Percentiles rank a stretch among this genome's conserved stretches.
phyloP scores from a whole-genome alignment of 2,113 vertebrate genomes.

The Neolamprologus ventralis region DNA sequence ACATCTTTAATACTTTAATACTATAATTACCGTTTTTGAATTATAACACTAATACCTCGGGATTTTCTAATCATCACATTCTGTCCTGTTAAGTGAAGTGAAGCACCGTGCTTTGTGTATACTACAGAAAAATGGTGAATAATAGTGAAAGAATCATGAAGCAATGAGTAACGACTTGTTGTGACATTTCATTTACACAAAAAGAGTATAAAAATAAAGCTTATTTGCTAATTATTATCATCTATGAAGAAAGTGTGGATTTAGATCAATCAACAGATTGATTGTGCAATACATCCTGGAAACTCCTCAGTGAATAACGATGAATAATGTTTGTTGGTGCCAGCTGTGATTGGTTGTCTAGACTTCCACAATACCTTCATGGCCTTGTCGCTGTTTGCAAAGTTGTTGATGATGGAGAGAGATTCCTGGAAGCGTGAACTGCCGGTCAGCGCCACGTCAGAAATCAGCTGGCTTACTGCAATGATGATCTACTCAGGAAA shows the following conservation, averaged over 20 bases:
- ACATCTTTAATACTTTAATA: neutral
- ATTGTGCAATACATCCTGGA: neutral
- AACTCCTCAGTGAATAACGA: neutral
- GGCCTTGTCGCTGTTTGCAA: conserved; percentile 93
- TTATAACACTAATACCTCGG: neutral
- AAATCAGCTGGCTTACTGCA: conserved; percentile 93
- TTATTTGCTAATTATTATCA: rapidly evolving
- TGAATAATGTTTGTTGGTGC: neutral
- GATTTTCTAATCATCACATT: neutral
- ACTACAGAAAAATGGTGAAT: neutral
- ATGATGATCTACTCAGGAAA: conserved; percentile 84
- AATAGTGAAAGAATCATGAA: neutral
- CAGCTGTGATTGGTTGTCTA: neutral
- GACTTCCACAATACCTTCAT: conserved; percentile 81
- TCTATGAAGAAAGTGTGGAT: neutral
- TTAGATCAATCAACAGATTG: neutral
- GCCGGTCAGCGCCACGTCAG: conserved; percentile 89
- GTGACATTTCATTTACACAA: rapidly evolving
- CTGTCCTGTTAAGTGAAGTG: neutral
- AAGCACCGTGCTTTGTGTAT: neutral
- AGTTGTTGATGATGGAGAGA: conserved; percentile 97
- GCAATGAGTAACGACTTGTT: neutral
- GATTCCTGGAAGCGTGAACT: conserved; percentile 96
- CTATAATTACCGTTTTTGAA: neutral
- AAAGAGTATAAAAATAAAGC: neutral